Evolutionary conservation across 2,888 invertebrate species (phyloP).

Genomic region (Clivina fossor): DNA sequence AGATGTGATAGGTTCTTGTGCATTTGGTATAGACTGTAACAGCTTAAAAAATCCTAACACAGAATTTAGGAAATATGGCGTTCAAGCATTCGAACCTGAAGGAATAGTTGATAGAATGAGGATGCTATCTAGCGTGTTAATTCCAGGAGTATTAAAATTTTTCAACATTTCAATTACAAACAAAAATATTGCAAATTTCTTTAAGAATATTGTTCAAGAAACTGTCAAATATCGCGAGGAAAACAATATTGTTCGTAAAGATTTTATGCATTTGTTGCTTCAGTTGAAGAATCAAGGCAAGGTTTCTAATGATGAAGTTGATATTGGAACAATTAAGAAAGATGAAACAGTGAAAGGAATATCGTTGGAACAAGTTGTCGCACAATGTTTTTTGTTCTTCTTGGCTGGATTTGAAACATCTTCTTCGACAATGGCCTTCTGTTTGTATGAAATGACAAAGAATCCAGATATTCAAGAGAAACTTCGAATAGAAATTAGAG

Average conservation of each 20-base stretch:
- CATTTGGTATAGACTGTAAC: constrained; percentile 38
- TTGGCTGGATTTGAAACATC: constrained; percentile 59
- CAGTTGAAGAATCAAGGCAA: constrained; percentile 53
- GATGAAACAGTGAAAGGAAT: too few relatives aligned
- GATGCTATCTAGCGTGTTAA: constrained; percentile 2
- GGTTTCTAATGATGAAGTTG: too few relatives aligned
- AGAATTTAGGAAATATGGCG: constrained; percentile 33
- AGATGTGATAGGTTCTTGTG: constrained; percentile 21
- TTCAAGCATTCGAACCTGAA: constrained; percentile 30
- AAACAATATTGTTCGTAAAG: constrained; percentile 50
- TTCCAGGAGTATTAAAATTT: constrained; percentile 1
- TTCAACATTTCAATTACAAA: neutral
- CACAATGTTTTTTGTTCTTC: too few relatives aligned
- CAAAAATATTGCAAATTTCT: constrained; percentile 35
- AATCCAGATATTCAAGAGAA: constrained; percentile 53
- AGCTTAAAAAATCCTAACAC: constrained; percentile 31
- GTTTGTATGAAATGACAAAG: constrained; percentile 52
- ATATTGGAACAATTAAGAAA: too few relatives aligned
- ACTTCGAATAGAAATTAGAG: constrained; percentile 50
- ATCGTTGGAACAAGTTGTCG: too few relatives aligned
- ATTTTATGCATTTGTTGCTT: constrained; percentile 60
- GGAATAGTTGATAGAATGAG: constrained; percentile 15
- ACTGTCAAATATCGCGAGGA: constrained; percentile 39
- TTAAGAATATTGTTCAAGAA: constrained; percentile 36
- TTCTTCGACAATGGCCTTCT: constrained; percentile 50